Evolutionary conservation across 2,797 vertebrate species (phyloP).

Genomic region (Pempheris klunzingeri): DNA sequence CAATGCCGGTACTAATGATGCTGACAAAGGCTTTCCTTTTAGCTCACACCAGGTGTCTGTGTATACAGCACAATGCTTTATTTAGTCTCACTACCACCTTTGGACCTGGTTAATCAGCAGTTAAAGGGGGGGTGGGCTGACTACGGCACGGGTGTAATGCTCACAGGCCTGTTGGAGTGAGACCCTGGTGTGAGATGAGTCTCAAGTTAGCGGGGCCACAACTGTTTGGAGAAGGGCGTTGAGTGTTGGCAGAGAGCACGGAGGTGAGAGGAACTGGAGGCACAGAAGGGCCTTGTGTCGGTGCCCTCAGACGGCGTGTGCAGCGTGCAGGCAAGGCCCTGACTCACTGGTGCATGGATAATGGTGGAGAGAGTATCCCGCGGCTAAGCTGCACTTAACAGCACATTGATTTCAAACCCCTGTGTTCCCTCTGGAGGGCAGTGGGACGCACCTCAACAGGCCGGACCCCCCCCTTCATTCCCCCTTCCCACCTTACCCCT

Average conservation of each 20-base stretch:
- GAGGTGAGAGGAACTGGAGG: conserved; percentile 74
- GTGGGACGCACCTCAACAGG: conserved; percentile 71
- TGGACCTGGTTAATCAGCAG: conserved; percentile 50
- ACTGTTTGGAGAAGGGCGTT: conserved; percentile 69
- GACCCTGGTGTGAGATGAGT: conserved; percentile 75
- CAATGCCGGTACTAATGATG: conserved; percentile 34
- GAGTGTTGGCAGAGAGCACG: conserved; percentile 74
- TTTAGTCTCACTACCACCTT: conserved; percentile 49
- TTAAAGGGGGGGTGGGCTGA: conserved; percentile 15
- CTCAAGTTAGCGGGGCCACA: conserved; percentile 75
- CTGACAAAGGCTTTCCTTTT: conserved; percentile 47
- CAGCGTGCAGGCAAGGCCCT: conserved; percentile 53
- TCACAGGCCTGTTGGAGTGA: conserved; percentile 73
- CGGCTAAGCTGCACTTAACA: conserved; percentile 88
- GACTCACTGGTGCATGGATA: conserved; percentile 81
- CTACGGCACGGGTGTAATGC: conserved; percentile 51
- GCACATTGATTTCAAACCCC: conserved; percentile 88
- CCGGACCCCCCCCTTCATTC: conserved; percentile 36
- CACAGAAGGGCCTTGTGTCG: conserved; percentile 53
- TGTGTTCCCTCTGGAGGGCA: conserved; percentile 77
- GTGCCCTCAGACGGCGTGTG: conserved; percentile 61
- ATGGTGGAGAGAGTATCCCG: conserved; percentile 78
- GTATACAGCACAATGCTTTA: conserved; percentile 48
- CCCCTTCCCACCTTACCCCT: conserved; percentile 50
- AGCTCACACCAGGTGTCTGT: conserved; percentile 42